phyloP scores from a whole-genome alignment of 2,797 vertebrate genomes.

The Cuniculus paca region DNA sequence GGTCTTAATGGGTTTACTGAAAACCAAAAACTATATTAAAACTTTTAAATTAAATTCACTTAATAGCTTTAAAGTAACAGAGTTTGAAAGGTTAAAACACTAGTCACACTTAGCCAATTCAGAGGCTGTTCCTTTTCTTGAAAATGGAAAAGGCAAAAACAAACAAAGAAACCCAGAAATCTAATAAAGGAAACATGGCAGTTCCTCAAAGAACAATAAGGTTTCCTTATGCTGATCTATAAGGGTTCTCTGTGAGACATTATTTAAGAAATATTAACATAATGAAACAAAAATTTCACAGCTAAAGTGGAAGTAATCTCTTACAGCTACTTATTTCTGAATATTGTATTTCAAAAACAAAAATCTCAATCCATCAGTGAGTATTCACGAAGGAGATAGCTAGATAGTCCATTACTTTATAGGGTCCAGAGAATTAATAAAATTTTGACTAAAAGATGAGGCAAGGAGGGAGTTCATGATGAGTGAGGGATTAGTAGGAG shows the following conservation, averaged over 20 bases:
- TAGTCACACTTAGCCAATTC: conserved; percentile 33
- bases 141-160: not conserved
- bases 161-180: not conserved
- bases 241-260: not conserved
- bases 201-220: conserved; percentile 45
- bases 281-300: conserved; percentile 38
- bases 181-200: not conserved
- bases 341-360: conserved; percentile 34
- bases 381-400: not conserved
- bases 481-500: not conserved
- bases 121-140: not conserved
- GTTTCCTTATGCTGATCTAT: not conserved
- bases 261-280: not conserved
- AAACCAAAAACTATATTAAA: not conserved
- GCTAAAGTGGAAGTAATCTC: conserved; percentile 13
- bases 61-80: not conserved
- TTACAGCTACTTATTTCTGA: conserved; percentile 25
- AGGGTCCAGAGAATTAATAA: not conserved
- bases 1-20: not conserved
- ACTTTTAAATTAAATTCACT: not conserved
- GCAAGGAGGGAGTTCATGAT: not conserved
- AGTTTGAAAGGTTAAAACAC: conserved; percentile 47
- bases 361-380: conserved; percentile 24
- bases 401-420: not conserved
- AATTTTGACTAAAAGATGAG: conserved; percentile 27